Evolutionary conservation across 2,888 invertebrate species (phyloP), one percentile per base, ranked within the genome.

Genomic region (Chalcosyrphus nemorum): DNA sequence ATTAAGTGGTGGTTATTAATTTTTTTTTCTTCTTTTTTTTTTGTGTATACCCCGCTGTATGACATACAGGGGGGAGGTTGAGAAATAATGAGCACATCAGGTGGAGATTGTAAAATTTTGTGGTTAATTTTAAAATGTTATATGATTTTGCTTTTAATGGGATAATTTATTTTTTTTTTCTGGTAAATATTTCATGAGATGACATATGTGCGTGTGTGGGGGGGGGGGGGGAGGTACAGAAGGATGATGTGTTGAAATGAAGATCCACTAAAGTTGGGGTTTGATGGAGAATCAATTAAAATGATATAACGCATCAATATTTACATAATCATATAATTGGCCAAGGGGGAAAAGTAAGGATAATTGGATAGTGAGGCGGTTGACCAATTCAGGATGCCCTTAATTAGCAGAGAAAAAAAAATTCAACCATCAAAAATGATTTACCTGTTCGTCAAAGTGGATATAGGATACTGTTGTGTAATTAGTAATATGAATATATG

Each of bases 1-100:
- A 76, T 76, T 68, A 68, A 68, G 59, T 68, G 68, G 76, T 59
- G 61, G 61, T 68, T 59, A 76, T 68, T 61, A 68, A 32, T 65
- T 50, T 24, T n/a, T 19, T n/a, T 15, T 24, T 66, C 27, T 19
- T 4, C 2, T 47, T 57, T 9, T 19, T 35, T 47, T 63, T 15
- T 56, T 41, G 2, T 19, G 32, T 50, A 11, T 9, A 21, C 4
- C 24, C 2, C 15, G 11, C n/a, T 19, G 66, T 24, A 21, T 2
- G 24, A n/a, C 4, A 21, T 29, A n/a, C n/a, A n/a, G 7, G 38
- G 24, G 50, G 9, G 43, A 63, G 61, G 54, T 52, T 74, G 72
- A 63, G 72, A 63, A 32, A 52, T 52, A 38, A 71, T 47, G 38
- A 15, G 47, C 17, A 32, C 29, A 52, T 71, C 72, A 63, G 72